Evolutionary conservation across 2,797 vertebrate genomes (phyloP).

Genomic region (Gymnothorax javanicus): DNA sequence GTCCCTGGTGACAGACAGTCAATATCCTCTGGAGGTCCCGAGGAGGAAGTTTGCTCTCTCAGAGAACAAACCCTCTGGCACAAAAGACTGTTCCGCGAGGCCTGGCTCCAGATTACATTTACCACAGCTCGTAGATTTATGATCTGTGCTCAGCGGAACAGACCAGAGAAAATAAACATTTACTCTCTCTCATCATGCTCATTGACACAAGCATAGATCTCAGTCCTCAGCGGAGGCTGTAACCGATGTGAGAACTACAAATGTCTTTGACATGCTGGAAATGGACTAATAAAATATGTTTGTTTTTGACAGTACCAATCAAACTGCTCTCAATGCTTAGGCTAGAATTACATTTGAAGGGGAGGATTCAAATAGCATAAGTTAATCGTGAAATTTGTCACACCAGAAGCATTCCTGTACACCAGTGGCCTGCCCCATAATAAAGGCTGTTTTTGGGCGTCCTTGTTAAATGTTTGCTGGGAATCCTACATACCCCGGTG

Average conservation of each 20-base stretch:
- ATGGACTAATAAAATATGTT: neutral
- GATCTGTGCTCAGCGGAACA: neutral
- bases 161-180: neutral
- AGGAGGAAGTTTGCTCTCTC: neutral
- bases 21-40: slow-evolving; percentile 29
- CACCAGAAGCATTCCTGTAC: too few relatives aligned
- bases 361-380: too few relatives aligned
- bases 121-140: neutral
- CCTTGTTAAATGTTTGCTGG: too few relatives aligned
- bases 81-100: neutral
- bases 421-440: too few relatives aligned
- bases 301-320: neutral
- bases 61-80: neutral
- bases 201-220: neutral
- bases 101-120: neutral
- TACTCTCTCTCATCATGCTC: neutral
- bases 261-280: neutral
- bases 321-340: neutral
- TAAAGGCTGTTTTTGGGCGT: too few relatives aligned
- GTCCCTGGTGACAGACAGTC: slow-evolving; percentile 45
- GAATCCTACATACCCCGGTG: too few relatives aligned
- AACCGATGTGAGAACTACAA: neutral
- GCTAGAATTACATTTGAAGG: too few relatives aligned
- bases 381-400: too few relatives aligned
- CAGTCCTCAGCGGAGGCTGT: neutral